These are phyloP conservation scores for Ceratina calcarata DNA, from an alignment of 1,140 invertebrate species.

Conservation along the genomic window DNA sequence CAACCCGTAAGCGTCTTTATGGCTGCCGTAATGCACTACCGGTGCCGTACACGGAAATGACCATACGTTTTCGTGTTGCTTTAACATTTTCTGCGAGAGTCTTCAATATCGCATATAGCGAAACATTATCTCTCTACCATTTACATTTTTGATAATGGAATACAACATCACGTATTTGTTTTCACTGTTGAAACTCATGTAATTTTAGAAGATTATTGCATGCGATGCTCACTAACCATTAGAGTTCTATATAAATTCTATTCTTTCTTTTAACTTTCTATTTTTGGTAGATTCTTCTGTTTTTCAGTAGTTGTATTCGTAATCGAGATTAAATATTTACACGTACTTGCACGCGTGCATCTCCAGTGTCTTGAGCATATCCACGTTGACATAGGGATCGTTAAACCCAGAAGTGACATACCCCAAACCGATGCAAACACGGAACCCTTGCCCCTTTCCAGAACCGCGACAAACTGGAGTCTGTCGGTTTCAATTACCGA, in stretches of 20 bases:
- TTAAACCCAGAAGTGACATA: slow-evolving; percentile 45
- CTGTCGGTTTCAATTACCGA: slow-evolving; percentile 66
- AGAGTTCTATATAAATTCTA: too few relatives aligned
- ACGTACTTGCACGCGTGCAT: too few relatives aligned
- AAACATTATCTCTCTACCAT: too few relatives aligned
- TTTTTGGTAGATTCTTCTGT: not conserved
- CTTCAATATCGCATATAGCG: too few relatives aligned
- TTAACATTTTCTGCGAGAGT: not conserved
- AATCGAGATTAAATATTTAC: slow-evolving; percentile 28
- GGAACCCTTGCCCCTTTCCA: slow-evolving; percentile 43
- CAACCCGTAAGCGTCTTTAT: slow-evolving; percentile 50
- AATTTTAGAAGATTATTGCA: too few relatives aligned
- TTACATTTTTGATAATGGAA: too few relatives aligned
- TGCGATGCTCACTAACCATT: too few relatives aligned
- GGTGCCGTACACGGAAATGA: not conserved
- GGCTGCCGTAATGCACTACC: slow-evolving; percentile 42
- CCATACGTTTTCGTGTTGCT: not conserved
- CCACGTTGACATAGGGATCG: slow-evolving; percentile 4
- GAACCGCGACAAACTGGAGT: slow-evolving; percentile 34
- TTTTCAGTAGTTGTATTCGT: not conserved
- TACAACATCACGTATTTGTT: too few relatives aligned
- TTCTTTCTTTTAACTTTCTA: too few relatives aligned
- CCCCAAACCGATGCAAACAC: slow-evolving; percentile 46
- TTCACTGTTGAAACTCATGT: too few relatives aligned
- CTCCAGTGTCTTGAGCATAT: not conserved